phyloP scores from a whole-genome alignment of 1,140 invertebrate genomes.

The Planococcus citri region DNA sequence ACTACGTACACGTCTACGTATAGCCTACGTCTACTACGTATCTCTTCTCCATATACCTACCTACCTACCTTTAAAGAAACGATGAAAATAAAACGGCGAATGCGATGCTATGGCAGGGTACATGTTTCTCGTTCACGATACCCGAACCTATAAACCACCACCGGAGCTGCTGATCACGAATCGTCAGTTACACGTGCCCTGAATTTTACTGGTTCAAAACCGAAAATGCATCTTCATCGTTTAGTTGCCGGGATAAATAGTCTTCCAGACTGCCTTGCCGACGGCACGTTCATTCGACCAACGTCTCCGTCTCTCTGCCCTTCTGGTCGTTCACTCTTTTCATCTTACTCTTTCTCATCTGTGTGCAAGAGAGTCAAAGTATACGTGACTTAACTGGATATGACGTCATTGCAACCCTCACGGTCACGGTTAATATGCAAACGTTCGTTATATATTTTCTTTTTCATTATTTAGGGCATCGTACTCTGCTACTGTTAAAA shows the following conservation, averaged over 20 bases:
- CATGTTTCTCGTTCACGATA: background rate
- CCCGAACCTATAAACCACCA: conserved; percentile 9
- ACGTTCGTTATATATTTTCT: conserved; percentile 15
- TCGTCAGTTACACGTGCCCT: conserved; percentile 18
- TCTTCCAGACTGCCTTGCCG: conserved; percentile 18
- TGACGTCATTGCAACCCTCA: conserved; percentile 19
- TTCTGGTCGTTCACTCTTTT: too few species aligned
- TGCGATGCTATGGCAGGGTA: too few species aligned
- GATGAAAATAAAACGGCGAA: background rate
- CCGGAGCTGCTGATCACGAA: conserved; percentile 18
- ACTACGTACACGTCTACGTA: too few species aligned
- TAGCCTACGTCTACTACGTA: too few species aligned
- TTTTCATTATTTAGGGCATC: conserved; percentile 9
- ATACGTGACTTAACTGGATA: conserved; percentile 19
- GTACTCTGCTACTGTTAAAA: too few species aligned
- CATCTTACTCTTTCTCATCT: too few species aligned
- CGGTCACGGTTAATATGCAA: conserved; percentile 15
- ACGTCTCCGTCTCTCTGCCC: background rate
- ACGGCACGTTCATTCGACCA: conserved; percentile 16
- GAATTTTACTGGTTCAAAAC: conserved; percentile 5
- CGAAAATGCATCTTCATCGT: conserved; percentile 19
- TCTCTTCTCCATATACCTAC: background rate
- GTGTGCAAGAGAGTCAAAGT: background rate
- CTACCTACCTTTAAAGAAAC: background rate
- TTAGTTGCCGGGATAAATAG: conserved; percentile 1